Conservation (phyloP, 2,888 invertebrate species). For the Tenthredo livida region DNA sequence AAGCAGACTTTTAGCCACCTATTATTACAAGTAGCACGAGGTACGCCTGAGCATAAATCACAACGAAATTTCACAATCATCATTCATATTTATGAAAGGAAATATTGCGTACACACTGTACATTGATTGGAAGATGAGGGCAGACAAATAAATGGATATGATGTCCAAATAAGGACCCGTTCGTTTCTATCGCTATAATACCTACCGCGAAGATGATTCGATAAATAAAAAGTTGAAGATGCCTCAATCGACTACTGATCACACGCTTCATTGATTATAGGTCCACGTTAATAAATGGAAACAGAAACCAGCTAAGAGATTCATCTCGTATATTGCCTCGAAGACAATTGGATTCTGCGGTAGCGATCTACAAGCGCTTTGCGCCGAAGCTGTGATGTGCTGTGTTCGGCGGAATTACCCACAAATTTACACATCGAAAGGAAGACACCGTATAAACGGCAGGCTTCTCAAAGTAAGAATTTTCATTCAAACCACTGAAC, state of each 20-base stretch:
- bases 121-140: conserved; percentile 32
- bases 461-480: conserved; percentile 32
- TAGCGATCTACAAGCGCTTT: conserved; percentile 75
- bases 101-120: conserved; percentile 7
- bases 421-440: conserved; percentile 71
- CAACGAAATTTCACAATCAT: conserved; percentile 23
- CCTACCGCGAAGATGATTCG: background rate
- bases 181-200: background rate
- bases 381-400: conserved; percentile 80
- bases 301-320: conserved; percentile 48
- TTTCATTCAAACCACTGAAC: background rate
- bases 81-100: conserved; percentile 5
- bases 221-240: background rate
- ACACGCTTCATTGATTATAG: conserved; percentile 35
- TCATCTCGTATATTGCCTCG: conserved; percentile 42
- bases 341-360: conserved; percentile 51
- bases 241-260: conserved; percentile 13
- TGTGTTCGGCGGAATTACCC: conserved; percentile 79
- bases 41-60: background rate
- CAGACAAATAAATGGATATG: background rate
- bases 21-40: conserved; percentile 2
- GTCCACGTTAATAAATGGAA: conserved; percentile 46
- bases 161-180: conserved; percentile 14
- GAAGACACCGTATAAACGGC: conserved; percentile 41
- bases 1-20: background rate